phyloP scores from a whole-genome alignment of 2,888 invertebrate species.

The Apocheima hispidaria region DNA sequence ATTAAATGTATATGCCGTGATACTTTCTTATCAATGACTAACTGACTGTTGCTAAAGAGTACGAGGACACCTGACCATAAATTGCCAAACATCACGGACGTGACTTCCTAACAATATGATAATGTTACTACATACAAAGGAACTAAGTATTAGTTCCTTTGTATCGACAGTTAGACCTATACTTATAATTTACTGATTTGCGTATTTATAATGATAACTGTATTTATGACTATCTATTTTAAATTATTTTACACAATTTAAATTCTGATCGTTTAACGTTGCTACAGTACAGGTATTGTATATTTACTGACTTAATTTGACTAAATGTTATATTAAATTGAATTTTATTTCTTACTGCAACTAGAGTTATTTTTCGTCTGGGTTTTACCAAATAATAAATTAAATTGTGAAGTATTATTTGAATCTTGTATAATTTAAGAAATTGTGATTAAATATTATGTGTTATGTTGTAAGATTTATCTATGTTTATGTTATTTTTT shows the following conservation, averaged over 20 bases:
- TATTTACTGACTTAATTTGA: too few species aligned
- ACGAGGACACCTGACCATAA: constrained; percentile 31
- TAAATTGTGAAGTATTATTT: constrained; percentile 43
- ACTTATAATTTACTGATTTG: neutral
- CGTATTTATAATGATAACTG: too few species aligned
- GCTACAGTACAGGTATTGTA: neutral
- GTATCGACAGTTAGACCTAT: constrained; percentile 2
- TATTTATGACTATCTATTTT: neutral
- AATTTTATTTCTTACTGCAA: constrained; percentile 10
- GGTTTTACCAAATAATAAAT: constrained; percentile 41
- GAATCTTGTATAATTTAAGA: constrained; percentile 37
- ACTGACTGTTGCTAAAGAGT: constrained; percentile 29
- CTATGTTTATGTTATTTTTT: neutral
- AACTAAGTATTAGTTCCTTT: constrained; percentile 8
- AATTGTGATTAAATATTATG: constrained; percentile 14
- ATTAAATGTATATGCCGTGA: neutral
- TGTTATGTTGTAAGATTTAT: constrained; percentile 1
- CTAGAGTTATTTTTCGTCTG: constrained; percentile 12
- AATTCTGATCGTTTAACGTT: neutral
- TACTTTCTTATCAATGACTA: constrained; percentile 4
- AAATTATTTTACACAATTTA: neutral
- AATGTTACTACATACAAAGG: constrained; percentile 18
- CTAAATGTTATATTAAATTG: too few species aligned
- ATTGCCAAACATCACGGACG: constrained; percentile 28
- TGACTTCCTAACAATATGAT: constrained; percentile 45